A percentile compares a stretch with the other conserved stretches of the same genome.
phyloP scores from a whole-genome alignment of 2,797 vertebrate species.

The Galagoides demidoff region DNA sequence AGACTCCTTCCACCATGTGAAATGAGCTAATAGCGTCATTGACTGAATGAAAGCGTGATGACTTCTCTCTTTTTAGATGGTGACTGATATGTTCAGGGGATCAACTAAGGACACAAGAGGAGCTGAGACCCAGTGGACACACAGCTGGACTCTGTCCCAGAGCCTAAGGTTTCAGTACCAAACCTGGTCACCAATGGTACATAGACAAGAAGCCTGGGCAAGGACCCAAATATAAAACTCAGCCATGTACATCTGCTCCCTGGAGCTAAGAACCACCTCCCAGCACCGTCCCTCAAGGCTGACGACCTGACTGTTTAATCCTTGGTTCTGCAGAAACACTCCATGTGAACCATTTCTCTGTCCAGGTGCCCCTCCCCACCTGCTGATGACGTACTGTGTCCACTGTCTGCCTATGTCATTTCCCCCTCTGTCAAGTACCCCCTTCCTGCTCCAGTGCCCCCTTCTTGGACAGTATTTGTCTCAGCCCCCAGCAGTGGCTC shows the following conservation, averaged over 20 bases:
- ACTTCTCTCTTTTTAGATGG: background rate
- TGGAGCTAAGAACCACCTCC: background rate
- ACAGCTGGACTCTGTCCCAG: background rate
- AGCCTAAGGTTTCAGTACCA: background rate
- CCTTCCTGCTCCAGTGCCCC: background rate
- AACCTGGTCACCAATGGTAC: too few relatives aligned
- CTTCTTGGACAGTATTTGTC: background rate
- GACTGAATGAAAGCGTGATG: background rate
- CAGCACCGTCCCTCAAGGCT: background rate
- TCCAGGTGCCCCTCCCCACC: background rate
- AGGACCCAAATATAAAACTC: background rate
- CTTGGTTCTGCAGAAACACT: background rate
- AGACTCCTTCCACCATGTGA: background rate
- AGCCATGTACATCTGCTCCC: background rate
- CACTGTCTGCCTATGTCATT: background rate
- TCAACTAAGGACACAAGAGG: background rate
- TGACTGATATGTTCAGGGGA: background rate
- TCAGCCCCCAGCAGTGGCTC: background rate
- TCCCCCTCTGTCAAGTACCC: background rate
- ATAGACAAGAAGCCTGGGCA: accelerated
- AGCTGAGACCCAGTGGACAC: background rate
- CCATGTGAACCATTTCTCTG: background rate
- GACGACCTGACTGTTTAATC: background rate
- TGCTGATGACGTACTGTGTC: background rate
- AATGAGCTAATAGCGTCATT: background rate